Evolutionary conservation across 2,113 vertebrate genomes (phyloP).

Genomic region (Vidua chalybeata): DNA sequence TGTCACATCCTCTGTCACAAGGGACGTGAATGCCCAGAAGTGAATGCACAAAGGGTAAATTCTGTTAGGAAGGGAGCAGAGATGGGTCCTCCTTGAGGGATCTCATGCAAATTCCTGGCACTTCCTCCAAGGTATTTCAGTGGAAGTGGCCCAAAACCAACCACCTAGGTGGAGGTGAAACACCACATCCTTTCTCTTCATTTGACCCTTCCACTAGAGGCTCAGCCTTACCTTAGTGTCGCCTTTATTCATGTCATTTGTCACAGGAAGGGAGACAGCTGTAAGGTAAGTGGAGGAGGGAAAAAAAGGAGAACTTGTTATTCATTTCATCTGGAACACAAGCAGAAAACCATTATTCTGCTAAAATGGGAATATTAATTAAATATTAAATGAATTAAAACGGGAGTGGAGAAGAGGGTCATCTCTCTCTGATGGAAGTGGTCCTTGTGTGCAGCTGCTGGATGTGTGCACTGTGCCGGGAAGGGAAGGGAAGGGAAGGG

Average conservation of each 20-base stretch:
- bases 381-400: background rate
- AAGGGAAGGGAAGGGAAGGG: background rate
- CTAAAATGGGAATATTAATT: background rate
- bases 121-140: background rate
- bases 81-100: background rate
- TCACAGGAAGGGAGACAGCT: constrained; percentile 76
- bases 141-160: background rate
- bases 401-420: background rate
- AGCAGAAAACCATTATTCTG: background rate
- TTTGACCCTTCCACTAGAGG: background rate
- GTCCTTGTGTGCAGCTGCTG: background rate
- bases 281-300: background rate
- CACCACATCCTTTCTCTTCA: background rate
- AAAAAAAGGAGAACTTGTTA: background rate
- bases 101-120: background rate
- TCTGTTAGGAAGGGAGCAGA: background rate
- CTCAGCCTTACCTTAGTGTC: constrained; percentile 77
- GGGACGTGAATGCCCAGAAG: background rate
- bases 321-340: background rate
- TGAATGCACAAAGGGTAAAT: background rate
- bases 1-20: background rate
- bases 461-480: background rate
- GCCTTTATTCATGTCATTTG: constrained; percentile 70
- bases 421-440: background rate
- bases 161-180: background rate